Evolutionary conservation across 2,113 vertebrate species (phyloP), one percentile per base, ranked within the genome.

Genomic region (Globicephala melas): DNA sequence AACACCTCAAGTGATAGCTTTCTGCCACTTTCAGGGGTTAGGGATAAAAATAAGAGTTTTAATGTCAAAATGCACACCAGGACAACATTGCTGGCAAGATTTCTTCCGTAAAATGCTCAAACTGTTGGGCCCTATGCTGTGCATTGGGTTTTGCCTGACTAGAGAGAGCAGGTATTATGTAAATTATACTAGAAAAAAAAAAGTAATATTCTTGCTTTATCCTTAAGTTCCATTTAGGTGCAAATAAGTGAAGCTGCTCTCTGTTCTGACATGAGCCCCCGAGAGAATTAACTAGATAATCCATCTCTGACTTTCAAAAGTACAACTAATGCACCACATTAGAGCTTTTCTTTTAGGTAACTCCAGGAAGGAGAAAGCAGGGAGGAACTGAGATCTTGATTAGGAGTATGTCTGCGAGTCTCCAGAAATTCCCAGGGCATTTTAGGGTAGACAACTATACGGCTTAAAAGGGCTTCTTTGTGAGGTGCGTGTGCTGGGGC

Each of bases 21-120:
- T 73, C 93, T 93, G 93, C 73, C 0, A 8, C 67, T 91, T 94
- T 88, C 55, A 96, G 77, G 41, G 62, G 8, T n/a, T 89, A n/a
- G 38, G 73, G 85, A 68, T 97, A 94, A 97, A 96, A 98, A 97
- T 93, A 95, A 97, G 88, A 58, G 33, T 92, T 96, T 91, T 67
- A 89, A 86, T 71, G 55, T 96, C 89, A 92, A 88, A 94, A 96
- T 94, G n/a, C 60, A 90, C 62, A 91, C 80, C 60, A 95, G 76
- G 81, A 74, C n/a, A 85, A 31, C 50, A 89, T 86, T 44, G 28
- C 50, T 73, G 53, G 76, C 21, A 96, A 81, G 68, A 89, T 88
- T 67, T 92, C 44, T 81, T 74, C 80, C n/a, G 38, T 84, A 33
- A 84, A 96, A 70, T 90, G 71, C n/a, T 83, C 50, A 71, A 62